Evolutionary conservation across 2,113 vertebrate genomes (phyloP), one percentile per base, ranked within the genome.

Genomic region (Myrmecobius fasciatus): DNA sequence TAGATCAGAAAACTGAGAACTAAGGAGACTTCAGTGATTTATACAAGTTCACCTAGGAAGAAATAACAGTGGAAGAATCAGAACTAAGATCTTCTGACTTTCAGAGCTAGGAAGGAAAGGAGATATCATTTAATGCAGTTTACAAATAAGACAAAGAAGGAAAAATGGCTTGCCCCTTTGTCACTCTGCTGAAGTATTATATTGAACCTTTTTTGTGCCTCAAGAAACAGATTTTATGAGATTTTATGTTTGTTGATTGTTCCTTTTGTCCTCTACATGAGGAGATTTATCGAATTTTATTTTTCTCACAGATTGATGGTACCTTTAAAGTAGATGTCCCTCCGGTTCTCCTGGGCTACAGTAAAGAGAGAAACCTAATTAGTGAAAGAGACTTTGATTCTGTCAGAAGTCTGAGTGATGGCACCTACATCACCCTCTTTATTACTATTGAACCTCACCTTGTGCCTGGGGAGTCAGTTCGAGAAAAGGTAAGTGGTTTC

Each of bases 371-470:
- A 12, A 99, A 98, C 92, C 17, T 98, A 54, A 97, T 97, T 67
- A 92, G 93, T 0, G 99, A 99, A 49, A 98, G 99, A 20, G 99
- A 98, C 22, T 99, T 99, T 8, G 99, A 99, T 47, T 94, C 98
- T 0, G 90, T 98, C 91, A 97, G 97, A 53, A 99, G 98, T 93
- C 97, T 99, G 89, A 99, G 98, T 0, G 99, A 99, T 47, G 99
- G 99, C 83, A 98, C 99, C 0, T 99, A 99, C n/a, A 96, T 99
- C 97, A 99, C 99, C 0, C 98, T 99, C 52, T 99, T 99, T 95
- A 99, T 99, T 98, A 99, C 99, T 92, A 99, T 99, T 0, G 99
- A 99, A 90, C 99, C 99, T 7, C 99, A 99, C 97, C 99, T 99
- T 93, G 98, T 99, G 93, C 99, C 99, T 0, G 99, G 99, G 95